phyloP scores from a whole-genome alignment of 2,797 vertebrate species.

The Pangasius larnaudii region DNA sequence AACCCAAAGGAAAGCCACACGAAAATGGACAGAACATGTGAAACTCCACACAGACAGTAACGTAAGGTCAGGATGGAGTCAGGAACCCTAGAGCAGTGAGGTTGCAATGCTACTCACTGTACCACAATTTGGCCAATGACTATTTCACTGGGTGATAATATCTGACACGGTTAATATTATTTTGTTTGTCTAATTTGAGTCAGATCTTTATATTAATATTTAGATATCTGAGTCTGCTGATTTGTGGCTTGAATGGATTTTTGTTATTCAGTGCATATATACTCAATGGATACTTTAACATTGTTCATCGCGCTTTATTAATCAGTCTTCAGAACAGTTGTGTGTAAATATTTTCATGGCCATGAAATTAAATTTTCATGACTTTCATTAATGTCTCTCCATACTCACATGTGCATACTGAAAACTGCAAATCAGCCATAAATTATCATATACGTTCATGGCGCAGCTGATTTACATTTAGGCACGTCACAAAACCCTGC shows the following conservation, averaged over 20 bases:
- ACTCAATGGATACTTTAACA: too few species aligned
- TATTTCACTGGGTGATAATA: not conserved
- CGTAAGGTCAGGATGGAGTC: not conserved
- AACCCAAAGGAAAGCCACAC: too few species aligned
- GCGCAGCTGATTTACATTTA: not conserved
- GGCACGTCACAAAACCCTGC: not conserved
- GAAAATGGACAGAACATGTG: too few species aligned
- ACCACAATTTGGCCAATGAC: not conserved
- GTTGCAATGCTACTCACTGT: not conserved
- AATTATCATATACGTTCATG: not conserved
- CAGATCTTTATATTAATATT: not conserved
- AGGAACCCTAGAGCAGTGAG: not conserved
- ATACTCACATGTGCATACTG: not conserved
- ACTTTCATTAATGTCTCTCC: not conserved
- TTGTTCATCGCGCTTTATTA: too few species aligned
- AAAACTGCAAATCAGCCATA: not conserved
- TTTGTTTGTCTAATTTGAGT: not conserved
- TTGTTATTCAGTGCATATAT: not conserved
- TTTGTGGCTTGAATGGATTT: not conserved
- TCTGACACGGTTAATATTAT: not conserved
- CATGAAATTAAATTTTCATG: too few species aligned
- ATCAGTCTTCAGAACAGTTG: not conserved
- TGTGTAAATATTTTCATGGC: not conserved
- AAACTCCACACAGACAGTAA: too few species aligned
- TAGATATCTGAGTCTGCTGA: not conserved